Evolutionary conservation across 2,797 vertebrate species (phyloP).

Genomic region (Echiichthys vipera): DNA sequence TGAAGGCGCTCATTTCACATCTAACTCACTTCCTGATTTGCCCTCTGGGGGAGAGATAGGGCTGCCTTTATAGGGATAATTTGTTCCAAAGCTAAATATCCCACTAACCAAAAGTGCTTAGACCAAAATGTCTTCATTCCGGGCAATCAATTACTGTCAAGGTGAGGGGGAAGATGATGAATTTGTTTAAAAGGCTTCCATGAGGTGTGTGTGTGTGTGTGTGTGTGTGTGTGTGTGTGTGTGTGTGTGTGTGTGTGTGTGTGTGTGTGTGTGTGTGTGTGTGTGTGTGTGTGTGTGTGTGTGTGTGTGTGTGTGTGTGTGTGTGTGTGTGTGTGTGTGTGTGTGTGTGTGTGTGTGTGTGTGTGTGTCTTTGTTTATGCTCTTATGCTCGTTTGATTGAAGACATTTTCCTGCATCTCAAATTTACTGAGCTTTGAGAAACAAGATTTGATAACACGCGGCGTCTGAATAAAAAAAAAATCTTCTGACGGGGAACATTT

Average conservation of each 20-base stretch:
- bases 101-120: constrained; percentile 72
- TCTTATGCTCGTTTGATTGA: constrained; percentile 65
- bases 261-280: constrained; percentile 61
- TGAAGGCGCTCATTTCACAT: constrained; percentile 83
- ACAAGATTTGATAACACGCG: constrained; percentile 62
- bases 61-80: constrained; percentile 72
- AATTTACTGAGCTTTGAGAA: constrained; percentile 55
- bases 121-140: constrained; percentile 77
- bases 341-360: background rate
- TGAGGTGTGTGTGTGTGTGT: constrained; percentile 1
- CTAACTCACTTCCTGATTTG: constrained; percentile 83
- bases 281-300: constrained; percentile 11
- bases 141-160: constrained; percentile 79
- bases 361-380: constrained; percentile 60
- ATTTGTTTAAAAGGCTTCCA: constrained; percentile 74
- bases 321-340: background rate
- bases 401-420: constrained; percentile 55
- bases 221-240: background rate
- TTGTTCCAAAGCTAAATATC: constrained; percentile 79
- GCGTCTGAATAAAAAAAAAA: constrained; percentile 48
- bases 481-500: constrained; percentile 26
- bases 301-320: background rate
- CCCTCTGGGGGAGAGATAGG: constrained; percentile 73
- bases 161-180: constrained; percentile 71
- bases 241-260: background rate